Conservation (phyloP, 2,888 invertebrate species). For the Antheraea assamensis region DNA sequence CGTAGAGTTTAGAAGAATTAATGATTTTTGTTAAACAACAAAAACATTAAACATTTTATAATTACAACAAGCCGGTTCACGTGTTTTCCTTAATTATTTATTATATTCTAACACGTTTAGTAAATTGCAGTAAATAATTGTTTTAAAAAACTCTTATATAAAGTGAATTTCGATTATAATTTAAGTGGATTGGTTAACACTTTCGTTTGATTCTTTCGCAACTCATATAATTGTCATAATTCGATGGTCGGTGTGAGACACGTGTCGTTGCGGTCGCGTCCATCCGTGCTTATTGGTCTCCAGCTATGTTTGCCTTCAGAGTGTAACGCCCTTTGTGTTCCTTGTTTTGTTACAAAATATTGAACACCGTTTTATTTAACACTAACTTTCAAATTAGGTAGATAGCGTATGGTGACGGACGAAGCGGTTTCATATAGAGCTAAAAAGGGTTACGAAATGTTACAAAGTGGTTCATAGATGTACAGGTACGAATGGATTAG, state of each 20-base stretch:
- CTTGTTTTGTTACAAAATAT: conserved; percentile 82
- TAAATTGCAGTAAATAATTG: not conserved
- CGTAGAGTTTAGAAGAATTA: not conserved
- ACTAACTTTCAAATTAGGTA: conserved; percentile 76
- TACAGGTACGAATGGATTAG: conserved; percentile 11
- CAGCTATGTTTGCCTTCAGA: conserved; percentile 63
- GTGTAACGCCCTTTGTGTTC: conserved; percentile 80
- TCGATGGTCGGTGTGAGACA: conserved; percentile 60
- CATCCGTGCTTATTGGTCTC: conserved; percentile 48
- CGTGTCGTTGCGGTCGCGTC: conserved; percentile 48
- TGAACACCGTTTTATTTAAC: conserved; percentile 82
- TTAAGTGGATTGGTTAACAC: not conserved
- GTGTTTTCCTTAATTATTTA: not conserved
- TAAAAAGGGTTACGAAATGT: conserved; percentile 57
- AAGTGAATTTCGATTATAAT: conserved; percentile 1
- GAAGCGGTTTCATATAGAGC: conserved; percentile 54
- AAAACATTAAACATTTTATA: not conserved
- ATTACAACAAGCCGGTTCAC: not conserved
- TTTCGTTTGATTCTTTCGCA: conserved; percentile 27
- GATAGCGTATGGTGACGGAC: conserved; percentile 66
- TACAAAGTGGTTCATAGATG: conserved; percentile 32
- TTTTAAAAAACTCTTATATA: not conserved
- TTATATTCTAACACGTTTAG: not conserved
- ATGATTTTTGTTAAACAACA: not conserved
- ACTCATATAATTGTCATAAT: conserved; percentile 66